Base-by-base conservation (phyloP, 2,113 vertebrate species). In the Sterrhoptilus dennistouni region DNA sequence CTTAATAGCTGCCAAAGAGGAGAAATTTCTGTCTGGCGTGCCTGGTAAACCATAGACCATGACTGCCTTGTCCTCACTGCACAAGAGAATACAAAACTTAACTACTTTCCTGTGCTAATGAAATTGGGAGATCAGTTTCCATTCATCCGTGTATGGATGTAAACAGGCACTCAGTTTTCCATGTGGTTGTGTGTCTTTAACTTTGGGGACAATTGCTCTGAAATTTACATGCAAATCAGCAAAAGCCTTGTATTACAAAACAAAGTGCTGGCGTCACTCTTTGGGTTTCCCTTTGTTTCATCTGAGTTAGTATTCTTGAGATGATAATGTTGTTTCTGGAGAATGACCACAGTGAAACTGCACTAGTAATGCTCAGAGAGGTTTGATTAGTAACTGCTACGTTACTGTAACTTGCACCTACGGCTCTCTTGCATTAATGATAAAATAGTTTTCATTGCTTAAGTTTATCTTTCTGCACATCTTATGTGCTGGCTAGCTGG, bases 81-180 rank as follows among this genome's bases (percentile, higher is more conserved):
- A 12, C 40, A 47, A 59, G 24, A 61, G 36, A 82, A 57, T 35
- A 40, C 18, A 35, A 54, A 90, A 61, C 25, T 44, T 68, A 35
- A 4, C 45, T 71, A 5, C 45, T 12, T n/a, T 10, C 8, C 20
- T 14, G 19, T 22, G 5, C 28, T 42, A 19, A 16, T 44, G 35
- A 54, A 75, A 84, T 33, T 2, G 6, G 38, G 52, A 89, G 50
- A 47, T 64, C 6, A 0, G 11, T 86, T 86, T 88, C 42, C 23
- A 13, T 60, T 66, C 11, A n/a, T 77, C 38, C 0, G 0, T 60
- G 17, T 49, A 6, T 23, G 19, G 24, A 42, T 6, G 9, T 36
- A 45, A 71, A 60, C 28, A 45, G 25, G 35, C 47, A 42, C 18
- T 54, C 44, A 12, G 17, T 59, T 93, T 56, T 72, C 24, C 7